These are phyloP conservation scores for Lepidothrix coronata DNA, from an alignment of 2,113 vertebrate species.

Conservation along the genomic window DNA sequence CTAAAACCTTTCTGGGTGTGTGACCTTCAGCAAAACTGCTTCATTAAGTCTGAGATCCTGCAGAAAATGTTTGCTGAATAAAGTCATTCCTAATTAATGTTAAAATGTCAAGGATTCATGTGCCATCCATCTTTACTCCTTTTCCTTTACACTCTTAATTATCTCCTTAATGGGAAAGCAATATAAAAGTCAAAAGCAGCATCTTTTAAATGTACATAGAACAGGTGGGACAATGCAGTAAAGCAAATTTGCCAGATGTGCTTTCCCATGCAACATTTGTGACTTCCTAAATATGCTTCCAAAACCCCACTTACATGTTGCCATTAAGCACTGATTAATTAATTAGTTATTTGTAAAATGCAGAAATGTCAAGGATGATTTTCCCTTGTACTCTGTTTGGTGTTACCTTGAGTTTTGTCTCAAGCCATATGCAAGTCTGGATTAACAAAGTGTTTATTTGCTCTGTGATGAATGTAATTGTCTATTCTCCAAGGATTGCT, in stretches of 20 bases:
- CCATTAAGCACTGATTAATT: background rate
- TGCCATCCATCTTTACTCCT: background rate
- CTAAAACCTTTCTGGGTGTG: background rate
- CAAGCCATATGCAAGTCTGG: background rate
- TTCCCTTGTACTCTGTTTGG: background rate
- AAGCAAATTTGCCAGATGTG: background rate
- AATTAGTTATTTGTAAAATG: background rate
- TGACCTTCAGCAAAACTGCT: conserved; percentile 42
- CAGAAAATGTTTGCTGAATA: conserved; percentile 59
- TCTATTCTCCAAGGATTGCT: background rate
- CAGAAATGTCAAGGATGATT: background rate
- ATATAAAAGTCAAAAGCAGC: conserved; percentile 4
- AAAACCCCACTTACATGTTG: background rate
- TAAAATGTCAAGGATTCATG: conserved; percentile 37
- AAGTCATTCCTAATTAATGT: conserved; percentile 45
- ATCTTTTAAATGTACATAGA: background rate
- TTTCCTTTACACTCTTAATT: conserved; percentile 22
- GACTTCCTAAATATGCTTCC: background rate
- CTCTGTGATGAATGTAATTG: background rate
- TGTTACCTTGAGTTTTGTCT: background rate
- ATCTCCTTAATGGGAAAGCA: conserved; percentile 4
- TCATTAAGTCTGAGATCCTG: conserved; percentile 44
- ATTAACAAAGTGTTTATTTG: background rate
- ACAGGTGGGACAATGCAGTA: background rate
- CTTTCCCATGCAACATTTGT: background rate